phyloP scores from a whole-genome alignment of 2,888 invertebrate species.

The Chloroclysta siterata region DNA sequence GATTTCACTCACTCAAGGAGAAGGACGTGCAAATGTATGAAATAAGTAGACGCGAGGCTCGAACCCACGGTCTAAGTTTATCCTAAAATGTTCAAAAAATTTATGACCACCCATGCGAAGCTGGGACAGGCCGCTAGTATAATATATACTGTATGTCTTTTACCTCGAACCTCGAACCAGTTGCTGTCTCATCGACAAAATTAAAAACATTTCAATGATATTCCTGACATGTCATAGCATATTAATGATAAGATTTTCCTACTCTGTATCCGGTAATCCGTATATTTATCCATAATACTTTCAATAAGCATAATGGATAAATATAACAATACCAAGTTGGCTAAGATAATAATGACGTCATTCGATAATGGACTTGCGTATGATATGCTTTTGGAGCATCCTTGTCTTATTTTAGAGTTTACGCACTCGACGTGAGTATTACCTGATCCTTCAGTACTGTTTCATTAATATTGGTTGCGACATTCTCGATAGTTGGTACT shows the following conservation, averaged over 20 bases:
- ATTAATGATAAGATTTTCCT: slow-evolving; percentile 38
- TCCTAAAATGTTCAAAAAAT: too few species aligned
- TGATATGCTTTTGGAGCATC: slow-evolving; percentile 43
- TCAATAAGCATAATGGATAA: slow-evolving; percentile 39
- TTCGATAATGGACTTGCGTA: slow-evolving; percentile 39
- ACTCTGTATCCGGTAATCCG: slow-evolving; percentile 40
- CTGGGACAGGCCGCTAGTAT: too few species aligned
- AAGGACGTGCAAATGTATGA: too few species aligned
- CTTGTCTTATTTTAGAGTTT: slow-evolving; percentile 48
- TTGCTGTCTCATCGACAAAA: not conserved
- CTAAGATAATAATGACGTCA: slow-evolving; percentile 52
- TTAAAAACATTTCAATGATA: not conserved
- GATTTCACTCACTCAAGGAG: too few species aligned
- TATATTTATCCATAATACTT: slow-evolving; percentile 32
- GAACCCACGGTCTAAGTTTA: too few species aligned
- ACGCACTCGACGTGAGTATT: slow-evolving; percentile 27
- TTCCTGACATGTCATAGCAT: not conserved
- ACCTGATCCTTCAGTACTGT: not conserved
- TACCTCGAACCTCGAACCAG: not conserved
- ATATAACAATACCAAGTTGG: slow-evolving; percentile 40
- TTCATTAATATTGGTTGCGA: not conserved
- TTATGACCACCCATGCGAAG: too few species aligned
- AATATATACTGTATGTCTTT: not conserved
- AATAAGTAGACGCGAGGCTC: too few species aligned
- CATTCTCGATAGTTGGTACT: not conserved